Percentiles rank a stretch among this genome's conserved stretches.
Evolutionary conservation across 2,888 invertebrate genomes (phyloP).

Genomic region (Graphium colonna): DNA sequence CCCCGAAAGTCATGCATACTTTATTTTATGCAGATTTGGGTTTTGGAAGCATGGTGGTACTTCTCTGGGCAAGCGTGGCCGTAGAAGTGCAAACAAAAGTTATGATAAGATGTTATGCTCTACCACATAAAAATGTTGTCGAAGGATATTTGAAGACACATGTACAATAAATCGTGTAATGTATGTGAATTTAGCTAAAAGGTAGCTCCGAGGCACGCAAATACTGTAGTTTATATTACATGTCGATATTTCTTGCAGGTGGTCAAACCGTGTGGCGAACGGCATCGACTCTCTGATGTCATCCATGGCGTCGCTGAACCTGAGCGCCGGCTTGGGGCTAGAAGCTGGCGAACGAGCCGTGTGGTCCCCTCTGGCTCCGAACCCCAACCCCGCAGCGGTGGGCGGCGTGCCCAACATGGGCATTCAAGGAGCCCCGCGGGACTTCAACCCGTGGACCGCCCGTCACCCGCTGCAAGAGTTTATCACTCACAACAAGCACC

Average conservation of each 20-base stretch:
- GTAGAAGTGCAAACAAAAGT: too few species aligned
- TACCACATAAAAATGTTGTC: too few species aligned
- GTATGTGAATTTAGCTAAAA: too few species aligned
- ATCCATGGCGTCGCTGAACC: constrained; percentile 46
- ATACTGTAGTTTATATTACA: too few species aligned
- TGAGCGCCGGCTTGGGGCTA: constrained; percentile 33
- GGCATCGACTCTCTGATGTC: constrained; percentile 48
- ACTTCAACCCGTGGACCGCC: constrained; percentile 71
- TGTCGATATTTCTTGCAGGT: constrained; percentile 35
- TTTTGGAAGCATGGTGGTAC: too few species aligned
- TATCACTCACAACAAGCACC: constrained; percentile 43
- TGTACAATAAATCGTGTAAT: too few species aligned
- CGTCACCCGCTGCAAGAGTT: constrained; percentile 63
- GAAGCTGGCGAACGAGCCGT: constrained; percentile 35
- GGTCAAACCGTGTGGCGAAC: constrained; percentile 45
- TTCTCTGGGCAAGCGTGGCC: too few species aligned
- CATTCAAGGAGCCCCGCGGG: constrained; percentile 34
- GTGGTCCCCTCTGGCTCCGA: constrained; percentile 36
- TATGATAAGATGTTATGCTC: too few species aligned
- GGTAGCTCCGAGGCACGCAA: too few species aligned
- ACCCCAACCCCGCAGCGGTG: constrained; percentile 41
- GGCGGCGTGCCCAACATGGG: constrained; percentile 31
- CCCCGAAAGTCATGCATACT: too few species aligned
- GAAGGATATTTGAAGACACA: too few species aligned
- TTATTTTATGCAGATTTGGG: too few species aligned